phyloP scores from a whole-genome alignment of 2,888 invertebrate genomes.

The Fragum whitleyi region DNA sequence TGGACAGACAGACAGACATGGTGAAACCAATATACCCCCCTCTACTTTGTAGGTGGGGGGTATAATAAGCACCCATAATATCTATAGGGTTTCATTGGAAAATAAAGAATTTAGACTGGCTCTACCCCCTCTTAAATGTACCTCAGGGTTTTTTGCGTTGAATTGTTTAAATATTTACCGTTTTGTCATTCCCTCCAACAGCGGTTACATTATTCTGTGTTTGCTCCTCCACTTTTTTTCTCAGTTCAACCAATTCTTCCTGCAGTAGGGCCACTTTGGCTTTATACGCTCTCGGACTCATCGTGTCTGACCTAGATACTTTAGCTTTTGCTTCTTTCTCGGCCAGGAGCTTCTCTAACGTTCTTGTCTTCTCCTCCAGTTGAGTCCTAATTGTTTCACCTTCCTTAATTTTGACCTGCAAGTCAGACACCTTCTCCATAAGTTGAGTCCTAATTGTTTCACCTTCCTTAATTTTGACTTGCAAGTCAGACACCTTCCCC shows the following conservation, averaged over 20 bases:
- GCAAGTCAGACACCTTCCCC: not conserved
- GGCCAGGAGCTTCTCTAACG: not conserved
- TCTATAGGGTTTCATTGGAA: too few relatives aligned
- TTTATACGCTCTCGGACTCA: slow-evolving; percentile 21
- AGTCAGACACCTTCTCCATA: not conserved
- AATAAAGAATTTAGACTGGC: too few relatives aligned
- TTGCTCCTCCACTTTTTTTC: not conserved
- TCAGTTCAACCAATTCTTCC: not conserved
- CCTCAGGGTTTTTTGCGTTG: too few relatives aligned
- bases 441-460: not conserved
- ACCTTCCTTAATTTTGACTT: not conserved
- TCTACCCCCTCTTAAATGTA: too few relatives aligned
- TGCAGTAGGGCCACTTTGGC: not conserved
- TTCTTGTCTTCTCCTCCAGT: not conserved
- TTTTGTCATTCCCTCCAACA: not conserved
- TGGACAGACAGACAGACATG: too few relatives aligned
- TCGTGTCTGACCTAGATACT: slow-evolving; percentile 5
- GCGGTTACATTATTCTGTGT: not conserved
- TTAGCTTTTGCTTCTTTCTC: slow-evolving; percentile 9
- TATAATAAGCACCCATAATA: too few relatives aligned
- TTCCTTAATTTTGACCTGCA: not conserved
- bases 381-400: not conserved
- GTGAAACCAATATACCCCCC: too few relatives aligned
- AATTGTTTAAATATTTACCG: not conserved
- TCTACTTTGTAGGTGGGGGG: too few relatives aligned